Evolutionary conservation across 1,140 invertebrate genomes (phyloP), one percentile per base, ranked within the genome.

Genomic region (Bombus turneri): DNA sequence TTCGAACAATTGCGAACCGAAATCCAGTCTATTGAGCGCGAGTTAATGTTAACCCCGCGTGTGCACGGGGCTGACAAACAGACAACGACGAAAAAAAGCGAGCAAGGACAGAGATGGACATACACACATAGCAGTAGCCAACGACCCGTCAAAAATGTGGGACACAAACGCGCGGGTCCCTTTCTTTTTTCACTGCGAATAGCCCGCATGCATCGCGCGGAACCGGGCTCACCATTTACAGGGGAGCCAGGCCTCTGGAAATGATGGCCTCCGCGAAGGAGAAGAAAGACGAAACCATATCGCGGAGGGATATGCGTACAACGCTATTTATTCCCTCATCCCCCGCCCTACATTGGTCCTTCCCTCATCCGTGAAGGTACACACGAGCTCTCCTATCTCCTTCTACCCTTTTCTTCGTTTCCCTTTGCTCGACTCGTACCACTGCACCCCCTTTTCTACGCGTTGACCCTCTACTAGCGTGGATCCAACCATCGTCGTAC

Each of bases 121-220:
- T 69, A 53, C 53, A 43, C n/a, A 57, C 72, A 77, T 74, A 86
- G 77, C 71, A 6, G 77, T 88, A 89, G 85, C 74, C 88, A 91
- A 81, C 87, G 88, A 91, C 73, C 88, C 90, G 90, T 90, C 85
- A 90, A 91, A 91, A 91, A 91, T 91, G 87, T 90, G 86, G 86
- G 86, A 88, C 91, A 87, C 84, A 66, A 91, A 83, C 69, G 79
- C 83, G 81, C 83, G 83, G 82, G 82, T 86, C 74, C 89, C 83
- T 72, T 83, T 85, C 78, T 83, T 86, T 81, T 88, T 82, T 59
- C 68, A 77, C 72, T 83, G 88, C 88, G 89, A 91, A 91, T 90
- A 91, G 85, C 91, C 91, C 91, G 91, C 91, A 91, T 91, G 85
- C 80, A 91, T 90, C 87, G 85, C 77, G 81, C 85, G 77, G 83